Evolutionary conservation across 2,797 vertebrate genomes (phyloP).

Genomic region (Danio albolineatus): DNA sequence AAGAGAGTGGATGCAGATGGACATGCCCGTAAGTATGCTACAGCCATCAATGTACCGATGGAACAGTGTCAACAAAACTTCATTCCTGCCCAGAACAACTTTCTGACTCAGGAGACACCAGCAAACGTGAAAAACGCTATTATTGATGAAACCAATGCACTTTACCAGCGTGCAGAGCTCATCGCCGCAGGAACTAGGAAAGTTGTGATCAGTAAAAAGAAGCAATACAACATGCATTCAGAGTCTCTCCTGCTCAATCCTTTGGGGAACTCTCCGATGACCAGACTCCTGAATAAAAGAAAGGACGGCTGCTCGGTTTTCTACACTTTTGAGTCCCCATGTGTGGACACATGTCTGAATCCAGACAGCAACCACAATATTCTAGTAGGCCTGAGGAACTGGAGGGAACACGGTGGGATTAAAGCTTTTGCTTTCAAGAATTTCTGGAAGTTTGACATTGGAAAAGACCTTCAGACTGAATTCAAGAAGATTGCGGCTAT

Average conservation of each 20-base stretch:
- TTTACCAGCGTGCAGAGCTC: neutral
- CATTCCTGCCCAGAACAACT: neutral
- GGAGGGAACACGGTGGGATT: neutral
- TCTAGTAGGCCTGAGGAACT: neutral
- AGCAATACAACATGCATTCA: neutral
- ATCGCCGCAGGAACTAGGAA: neutral
- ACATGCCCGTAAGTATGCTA: neutral
- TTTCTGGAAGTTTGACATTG: neutral
- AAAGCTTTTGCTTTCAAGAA: neutral
- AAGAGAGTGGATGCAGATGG: neutral
- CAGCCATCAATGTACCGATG: neutral
- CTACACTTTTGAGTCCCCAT: neutral
- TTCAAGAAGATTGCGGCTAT: too few species aligned
- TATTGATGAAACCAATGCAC: neutral
- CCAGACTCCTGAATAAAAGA: neutral
- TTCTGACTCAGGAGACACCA: neutral
- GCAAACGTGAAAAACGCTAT: neutral
- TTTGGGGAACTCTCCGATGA: neutral
- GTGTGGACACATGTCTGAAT: constrained; percentile 31
- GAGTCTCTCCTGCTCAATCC: constrained; percentile 13
- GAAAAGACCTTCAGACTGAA: neutral
- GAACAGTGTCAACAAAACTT: neutral
- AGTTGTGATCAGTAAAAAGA: too few species aligned
- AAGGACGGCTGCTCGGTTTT: neutral
- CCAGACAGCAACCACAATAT: neutral